Conservation (phyloP, 2,797 vertebrate genomes). For the Xenops minutus region DNA sequence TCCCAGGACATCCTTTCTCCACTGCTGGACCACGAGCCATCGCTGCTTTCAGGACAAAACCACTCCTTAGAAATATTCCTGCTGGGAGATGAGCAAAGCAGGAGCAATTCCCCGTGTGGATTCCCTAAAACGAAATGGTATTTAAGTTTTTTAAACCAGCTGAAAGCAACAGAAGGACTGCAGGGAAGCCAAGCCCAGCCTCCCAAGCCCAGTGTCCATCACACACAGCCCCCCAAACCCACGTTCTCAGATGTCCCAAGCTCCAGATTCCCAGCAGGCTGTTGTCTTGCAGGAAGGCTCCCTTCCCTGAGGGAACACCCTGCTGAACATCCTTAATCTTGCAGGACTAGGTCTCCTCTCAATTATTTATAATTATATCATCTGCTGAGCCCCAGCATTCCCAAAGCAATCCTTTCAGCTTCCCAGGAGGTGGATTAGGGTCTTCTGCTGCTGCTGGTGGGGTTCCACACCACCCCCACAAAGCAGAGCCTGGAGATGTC, state of each 20-base stretch:
- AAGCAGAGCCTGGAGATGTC: not conserved
- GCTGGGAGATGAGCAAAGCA: not conserved
- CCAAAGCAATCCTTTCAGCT: not conserved
- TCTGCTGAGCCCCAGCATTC: not conserved
- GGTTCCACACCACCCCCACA: not conserved
- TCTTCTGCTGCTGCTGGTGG: not conserved
- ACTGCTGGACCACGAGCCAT: not conserved
- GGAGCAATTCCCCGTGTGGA: not conserved
- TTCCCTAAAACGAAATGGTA: not conserved
- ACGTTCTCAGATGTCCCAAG: not conserved
- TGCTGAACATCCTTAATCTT: not conserved
- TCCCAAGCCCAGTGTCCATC: not conserved
- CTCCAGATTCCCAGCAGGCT: not conserved
- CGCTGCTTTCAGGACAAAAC: not conserved
- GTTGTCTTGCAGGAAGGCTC: not conserved
- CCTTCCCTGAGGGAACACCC: rapidly evolving
- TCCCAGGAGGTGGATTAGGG: not conserved
- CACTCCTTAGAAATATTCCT: not conserved
- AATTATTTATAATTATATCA: not conserved
- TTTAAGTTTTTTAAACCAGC: not conserved
- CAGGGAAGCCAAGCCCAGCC: not conserved
- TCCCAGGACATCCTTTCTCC: not conserved
- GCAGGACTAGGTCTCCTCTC: not conserved
- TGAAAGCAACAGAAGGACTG: not conserved
- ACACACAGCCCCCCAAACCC: not conserved